Base-by-base conservation (phyloP, 2,797 vertebrate genomes). In the Mus spretus region DNA sequence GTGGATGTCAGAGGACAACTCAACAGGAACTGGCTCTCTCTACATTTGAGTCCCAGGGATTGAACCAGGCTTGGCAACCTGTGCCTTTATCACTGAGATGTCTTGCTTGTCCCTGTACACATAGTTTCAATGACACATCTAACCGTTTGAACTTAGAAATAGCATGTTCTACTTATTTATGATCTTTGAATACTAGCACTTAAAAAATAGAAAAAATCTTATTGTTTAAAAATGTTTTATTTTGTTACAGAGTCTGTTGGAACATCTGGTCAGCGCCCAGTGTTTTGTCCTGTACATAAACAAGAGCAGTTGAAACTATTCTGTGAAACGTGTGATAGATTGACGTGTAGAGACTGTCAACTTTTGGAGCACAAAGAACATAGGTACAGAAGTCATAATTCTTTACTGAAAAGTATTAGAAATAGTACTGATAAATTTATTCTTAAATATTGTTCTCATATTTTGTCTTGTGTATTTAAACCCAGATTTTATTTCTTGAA, bases 331-430 rank as follows among this genome's bases (percentile, higher is more conserved):
- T 99, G 99, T 97, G 99, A 99, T 98, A 99, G 99, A 92, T 98
- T 99, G 98, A 99, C 99, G 44, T 99, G 99, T 98, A 98, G 99
- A 98, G 99, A 99, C 98, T 99, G 99, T 97, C 99, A 99, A 98
- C 98, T 99, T 95, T 98, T 99, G 98, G 99, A 99, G 78, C 99
- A 99, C 99, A 99, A 99, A 98, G 99, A 99, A 98, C 99, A 99
- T 99, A 99, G 99, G 99, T 99, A 98, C 95, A 85, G 44, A 94
- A 67, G 87, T 97, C 95, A 61, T 96, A 91, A 5, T 97, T 12
- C 95, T 85, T 97, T 57, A 91, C 86, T 74, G 47, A 86, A 89
- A 96, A 96, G 89, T 95, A 92, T 20, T 88, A 80, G 78, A 83
- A 72, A 94, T n/a, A 92, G 47, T 80, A 44, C 37, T 65, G 89